phyloP scores from a whole-genome alignment of 2,888 invertebrate genomes.

The Lasius platythorax region DNA sequence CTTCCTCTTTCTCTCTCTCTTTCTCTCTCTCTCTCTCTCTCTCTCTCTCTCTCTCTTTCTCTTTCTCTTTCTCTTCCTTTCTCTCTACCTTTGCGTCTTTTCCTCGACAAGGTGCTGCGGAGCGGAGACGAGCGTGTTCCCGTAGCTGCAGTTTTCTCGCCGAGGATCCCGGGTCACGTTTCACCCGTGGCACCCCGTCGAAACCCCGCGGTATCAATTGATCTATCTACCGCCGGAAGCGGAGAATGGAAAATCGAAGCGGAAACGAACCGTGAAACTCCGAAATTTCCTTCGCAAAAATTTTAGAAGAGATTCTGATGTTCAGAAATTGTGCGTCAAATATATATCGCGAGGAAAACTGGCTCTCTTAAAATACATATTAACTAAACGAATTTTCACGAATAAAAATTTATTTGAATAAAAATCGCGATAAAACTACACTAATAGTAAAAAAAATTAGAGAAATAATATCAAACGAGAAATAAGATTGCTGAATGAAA shows the following conservation, averaged over 20 bases:
- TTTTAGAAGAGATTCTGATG: background rate
- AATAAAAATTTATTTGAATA: background rate
- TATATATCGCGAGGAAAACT: background rate
- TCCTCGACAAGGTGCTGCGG: conserved; percentile 36
- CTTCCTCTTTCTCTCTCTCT: too few relatives aligned
- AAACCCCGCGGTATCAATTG: conserved; percentile 30
- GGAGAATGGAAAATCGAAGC: conserved; percentile 38
- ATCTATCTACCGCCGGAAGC: conserved; percentile 19
- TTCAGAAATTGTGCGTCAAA: background rate
- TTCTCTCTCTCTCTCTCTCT: too few relatives aligned
- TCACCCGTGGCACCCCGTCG: conserved; percentile 29
- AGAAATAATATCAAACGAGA: background rate
- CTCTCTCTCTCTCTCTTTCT: background rate
- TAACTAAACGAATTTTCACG: background rate
- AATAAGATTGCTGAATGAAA: background rate
- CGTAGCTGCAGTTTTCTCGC: conserved; percentile 38
- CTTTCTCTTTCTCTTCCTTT: background rate
- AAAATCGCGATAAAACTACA: background rate
- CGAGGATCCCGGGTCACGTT: conserved; percentile 62
- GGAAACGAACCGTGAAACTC: conserved; percentile 24
- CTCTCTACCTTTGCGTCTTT: conserved; percentile 17
- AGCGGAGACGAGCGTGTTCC: conserved; percentile 43
- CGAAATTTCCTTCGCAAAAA: conserved; percentile 28
- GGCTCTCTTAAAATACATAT: background rate
- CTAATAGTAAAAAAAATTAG: background rate